Base-by-base conservation (phyloP, 2,113 vertebrate genomes). In the Megaceryle maxima region DNA sequence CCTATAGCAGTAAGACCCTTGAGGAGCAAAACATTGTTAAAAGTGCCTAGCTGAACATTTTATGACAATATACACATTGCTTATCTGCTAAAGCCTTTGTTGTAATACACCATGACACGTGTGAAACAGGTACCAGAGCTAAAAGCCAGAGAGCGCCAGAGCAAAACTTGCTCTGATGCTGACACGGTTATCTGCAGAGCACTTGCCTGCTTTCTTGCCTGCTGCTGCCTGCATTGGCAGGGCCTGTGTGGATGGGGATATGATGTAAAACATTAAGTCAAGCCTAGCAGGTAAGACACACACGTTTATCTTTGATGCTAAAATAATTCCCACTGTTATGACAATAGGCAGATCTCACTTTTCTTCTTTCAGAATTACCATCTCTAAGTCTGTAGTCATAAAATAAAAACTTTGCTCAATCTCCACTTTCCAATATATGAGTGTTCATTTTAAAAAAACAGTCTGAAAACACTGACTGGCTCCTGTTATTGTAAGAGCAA, bases 201-300 rank as follows among this genome's bases (percentile, higher is more conserved):
- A 16, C 19, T n/a, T 31, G 4, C 6, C 12, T 18, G 3, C 18
- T n/a, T 56, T 18, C n/a, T 51, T 56, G 48, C 18, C 44, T 5
- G 13, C 6, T 18, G 31, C 41, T 56, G 43, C 18, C 44, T 5
- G 13, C 5, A 1, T 7, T 15, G 39, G 17, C 10, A 2, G 3
- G 31, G 37, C 1, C 16, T 1, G 0, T 0, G 0, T 4, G 7
- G 11, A 48, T 59, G 21, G 5, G 10, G 1, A 11, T 11, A 1
- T 1, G 9, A 1, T 2, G 7, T 13, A 15, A 68, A 79, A 51
- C 13, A 2, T 10, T 10, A 37, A 28, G 9, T 4, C 26, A 57
- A 80, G 9, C 4, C 9, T 37, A 35, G 4, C 3, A 73, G 6
- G 29, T 43, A 53, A 66, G 22, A 13, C 24, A 48, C 12, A 20